These are phyloP conservation scores for Drosophila ohnishii DNA, from an alignment of 1,140 invertebrate species.

Conservation along the genomic window DNA sequence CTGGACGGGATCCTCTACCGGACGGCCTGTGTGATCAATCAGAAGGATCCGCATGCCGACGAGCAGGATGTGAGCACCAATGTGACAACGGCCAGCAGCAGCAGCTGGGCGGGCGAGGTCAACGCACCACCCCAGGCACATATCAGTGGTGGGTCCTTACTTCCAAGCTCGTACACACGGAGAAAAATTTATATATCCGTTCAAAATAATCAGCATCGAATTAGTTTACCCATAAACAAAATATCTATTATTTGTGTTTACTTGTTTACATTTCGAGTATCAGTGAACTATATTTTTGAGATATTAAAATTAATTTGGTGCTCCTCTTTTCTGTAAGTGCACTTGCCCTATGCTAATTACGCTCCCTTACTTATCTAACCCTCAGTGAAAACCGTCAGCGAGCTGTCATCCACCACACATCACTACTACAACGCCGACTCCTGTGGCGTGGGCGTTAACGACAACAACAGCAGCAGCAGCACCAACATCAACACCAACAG, in stretches of 20 bases:
- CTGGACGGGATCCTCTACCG: slow-evolving; percentile 79
- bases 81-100: slow-evolving; percentile 67
- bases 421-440: slow-evolving; percentile 82
- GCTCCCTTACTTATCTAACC: background rate
- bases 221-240: background rate
- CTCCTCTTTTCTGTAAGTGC: background rate
- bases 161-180: background rate
- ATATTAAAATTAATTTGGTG: too few relatives aligned
- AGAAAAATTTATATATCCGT: background rate
- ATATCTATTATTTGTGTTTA: too few relatives aligned
- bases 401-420: slow-evolving; percentile 82
- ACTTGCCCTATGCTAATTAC: slow-evolving; percentile 15
- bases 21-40: slow-evolving; percentile 78
- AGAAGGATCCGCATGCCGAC: slow-evolving; percentile 63
- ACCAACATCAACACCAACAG: slow-evolving; percentile 50
- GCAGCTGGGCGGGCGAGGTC: slow-evolving; percentile 67
- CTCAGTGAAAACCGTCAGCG: slow-evolving; percentile 80
- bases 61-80: slow-evolving; percentile 72
- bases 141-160: slow-evolving; percentile 71
- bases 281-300: too few relatives aligned
- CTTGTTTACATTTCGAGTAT: too few relatives aligned
- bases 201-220: background rate
- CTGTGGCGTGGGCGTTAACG: slow-evolving; percentile 70
- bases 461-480: slow-evolving; percentile 55
- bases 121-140: slow-evolving; percentile 65